Percentiles rank a stretch among this genome's conserved stretches.
Evolutionary conservation across 2,113 vertebrate species (phyloP).

Genomic region (Coracopsis vasa): DNA sequence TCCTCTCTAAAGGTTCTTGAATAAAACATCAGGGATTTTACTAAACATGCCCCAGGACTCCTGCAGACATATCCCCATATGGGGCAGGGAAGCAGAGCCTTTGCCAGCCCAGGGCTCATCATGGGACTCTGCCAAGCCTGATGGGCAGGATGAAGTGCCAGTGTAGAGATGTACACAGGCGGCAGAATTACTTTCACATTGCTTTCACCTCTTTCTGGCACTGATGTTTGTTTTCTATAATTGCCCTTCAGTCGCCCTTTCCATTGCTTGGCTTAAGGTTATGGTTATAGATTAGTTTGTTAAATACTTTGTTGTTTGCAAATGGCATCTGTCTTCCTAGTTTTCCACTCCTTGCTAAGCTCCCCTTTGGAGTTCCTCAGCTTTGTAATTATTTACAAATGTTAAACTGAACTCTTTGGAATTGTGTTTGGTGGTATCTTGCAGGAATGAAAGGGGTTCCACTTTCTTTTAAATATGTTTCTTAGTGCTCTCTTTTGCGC

Average conservation of each 20-base stretch:
- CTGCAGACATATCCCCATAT: background rate
- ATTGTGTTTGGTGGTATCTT: background rate
- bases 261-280: background rate
- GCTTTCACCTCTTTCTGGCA: background rate
- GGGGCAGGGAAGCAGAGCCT: background rate
- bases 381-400: slow-evolving; percentile 5
- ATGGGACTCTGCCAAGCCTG: background rate
- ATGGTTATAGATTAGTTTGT: background rate
- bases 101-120: background rate
- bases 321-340: background rate
- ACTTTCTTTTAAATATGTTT: background rate
- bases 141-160: background rate
- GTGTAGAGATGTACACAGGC: background rate
- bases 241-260: background rate
- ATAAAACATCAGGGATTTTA: slow-evolving; percentile 30
- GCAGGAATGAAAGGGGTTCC: background rate
- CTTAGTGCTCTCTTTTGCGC: background rate
- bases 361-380: background rate
- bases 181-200: background rate
- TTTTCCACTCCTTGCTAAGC: background rate
- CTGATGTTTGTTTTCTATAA: background rate
- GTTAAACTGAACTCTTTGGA: background rate
- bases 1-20: background rate
- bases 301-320: background rate
- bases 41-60: background rate